Evolutionary conservation across 23 tunicate species (phyloP), one percentile per base, ranked within the genome.

Genomic region (Diplosoma virens): DNA sequence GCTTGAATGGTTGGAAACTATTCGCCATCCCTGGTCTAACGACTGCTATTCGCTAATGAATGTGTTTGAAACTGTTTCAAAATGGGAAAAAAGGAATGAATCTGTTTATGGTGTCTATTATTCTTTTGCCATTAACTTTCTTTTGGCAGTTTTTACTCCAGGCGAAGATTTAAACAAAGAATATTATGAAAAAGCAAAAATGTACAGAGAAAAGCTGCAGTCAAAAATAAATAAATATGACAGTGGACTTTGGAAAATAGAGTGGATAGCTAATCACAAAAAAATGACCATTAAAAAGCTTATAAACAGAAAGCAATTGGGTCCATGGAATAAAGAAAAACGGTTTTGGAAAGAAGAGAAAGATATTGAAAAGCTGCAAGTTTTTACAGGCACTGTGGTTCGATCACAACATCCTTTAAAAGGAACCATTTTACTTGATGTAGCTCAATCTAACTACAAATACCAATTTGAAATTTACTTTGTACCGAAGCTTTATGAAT

Each of bases 1-100:
- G 80, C 34, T 69, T 0, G 92, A 86, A 58, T 86, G 92, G 92
- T 48, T 86, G 2, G 72, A 86, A 21, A 84, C 84, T 0, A 79
- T 86, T 45, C 92, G 92, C 0, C 92, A 79, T 46, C 79, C 53
- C 0, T 0, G 46, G 21, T 16, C 30, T 0, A 21, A 17, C 14
- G 54, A 70, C 41, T 4, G 46, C 4, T 86, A 86, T 31, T 1
- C 37, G 0, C 76, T 86, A 11, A 35, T 45, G 7, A 36, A 79
- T 0, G 84, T 86, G 0, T 33, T 67, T 32, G 67, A 72, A 5
- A 52, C 61, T 2, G 80, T 86, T 0, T 75, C 59, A 33, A 24
- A 71, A 4, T 86, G 92, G 92, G 80, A 59, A 25, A 0, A 29
- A 1, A 60, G 54, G 30, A 86, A 86, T 21, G 92, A 86, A 59